Evolutionary conservation across 2,113 vertebrate genomes (phyloP).

Genomic region (Sceloporus tristichus): DNA sequence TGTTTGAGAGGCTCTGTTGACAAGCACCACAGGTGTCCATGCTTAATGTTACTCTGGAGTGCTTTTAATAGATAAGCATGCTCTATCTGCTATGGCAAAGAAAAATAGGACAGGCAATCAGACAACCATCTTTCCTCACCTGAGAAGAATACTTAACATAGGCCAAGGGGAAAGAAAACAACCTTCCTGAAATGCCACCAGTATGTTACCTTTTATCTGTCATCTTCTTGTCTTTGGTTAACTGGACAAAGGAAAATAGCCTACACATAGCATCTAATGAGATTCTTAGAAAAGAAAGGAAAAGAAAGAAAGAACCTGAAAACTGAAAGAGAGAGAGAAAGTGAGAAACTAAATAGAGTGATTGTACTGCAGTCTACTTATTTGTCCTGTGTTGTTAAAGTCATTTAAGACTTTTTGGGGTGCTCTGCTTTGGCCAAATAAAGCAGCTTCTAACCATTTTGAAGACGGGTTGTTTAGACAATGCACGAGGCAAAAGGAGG

Average conservation of each 20-base stretch:
- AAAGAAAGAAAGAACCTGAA: neutral
- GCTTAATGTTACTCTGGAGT: slow-evolving; percentile 71
- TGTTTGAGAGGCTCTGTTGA: slow-evolving; percentile 69
- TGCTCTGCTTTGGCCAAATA: too few relatives aligned
- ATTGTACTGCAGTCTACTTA: neutral
- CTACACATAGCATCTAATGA: slow-evolving; percentile 16
- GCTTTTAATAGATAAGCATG: slow-evolving; percentile 79
- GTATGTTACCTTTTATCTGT: slow-evolving; percentile 33
- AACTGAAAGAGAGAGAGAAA: too few relatives aligned
- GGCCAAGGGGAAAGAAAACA: slow-evolving; percentile 76
- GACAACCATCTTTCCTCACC: slow-evolving; percentile 66
- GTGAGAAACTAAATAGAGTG: neutral
- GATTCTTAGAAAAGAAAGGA: neutral
- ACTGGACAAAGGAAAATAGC: slow-evolving; percentile 32
- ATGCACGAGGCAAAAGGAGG: too few relatives aligned
- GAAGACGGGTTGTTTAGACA: too few relatives aligned
- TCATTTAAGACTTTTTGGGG: too few relatives aligned
- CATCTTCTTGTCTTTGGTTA: slow-evolving; percentile 32
- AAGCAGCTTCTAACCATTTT: too few relatives aligned
- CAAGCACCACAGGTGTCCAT: slow-evolving; percentile 78
- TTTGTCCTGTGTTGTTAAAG: too few relatives aligned
- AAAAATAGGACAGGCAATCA: slow-evolving; percentile 78
- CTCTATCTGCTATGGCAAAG: slow-evolving; percentile 71
- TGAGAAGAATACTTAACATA: slow-evolving; percentile 75
- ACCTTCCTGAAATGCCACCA: slow-evolving; percentile 37